These are phyloP conservation scores for Erythrolamprus reginae DNA, from an alignment of 2,113 vertebrate genomes.

Conservation along the genomic window DNA sequence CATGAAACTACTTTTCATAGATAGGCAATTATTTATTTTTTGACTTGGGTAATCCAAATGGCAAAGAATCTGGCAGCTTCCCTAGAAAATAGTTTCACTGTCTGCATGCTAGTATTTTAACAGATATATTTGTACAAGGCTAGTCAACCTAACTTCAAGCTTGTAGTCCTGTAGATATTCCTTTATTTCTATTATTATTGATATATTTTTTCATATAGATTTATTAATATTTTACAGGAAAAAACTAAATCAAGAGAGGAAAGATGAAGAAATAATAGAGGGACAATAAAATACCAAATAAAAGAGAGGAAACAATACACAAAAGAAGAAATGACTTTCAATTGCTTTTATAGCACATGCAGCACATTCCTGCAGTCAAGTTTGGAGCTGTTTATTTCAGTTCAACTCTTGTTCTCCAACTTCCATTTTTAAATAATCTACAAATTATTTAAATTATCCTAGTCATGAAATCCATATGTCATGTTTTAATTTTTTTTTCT, in stretches of 20 bases:
- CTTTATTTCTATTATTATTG: constrained; percentile 10
- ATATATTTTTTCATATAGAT: background rate
- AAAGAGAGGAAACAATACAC: background rate
- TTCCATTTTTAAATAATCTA: background rate
- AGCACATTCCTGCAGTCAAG: too few relatives aligned
- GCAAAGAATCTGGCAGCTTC: background rate
- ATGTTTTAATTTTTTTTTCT: background rate
- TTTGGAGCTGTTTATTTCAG: too few relatives aligned
- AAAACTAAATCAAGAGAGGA: background rate
- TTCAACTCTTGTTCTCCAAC: background rate
- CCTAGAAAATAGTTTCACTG: background rate
- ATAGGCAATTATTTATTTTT: too few relatives aligned
- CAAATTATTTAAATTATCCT: background rate
- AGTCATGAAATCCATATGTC: background rate
- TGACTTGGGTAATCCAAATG: background rate
- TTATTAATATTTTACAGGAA: background rate
- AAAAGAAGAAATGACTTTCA: background rate
- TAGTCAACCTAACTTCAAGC: background rate
- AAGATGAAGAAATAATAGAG: background rate
- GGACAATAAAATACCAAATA: background rate
- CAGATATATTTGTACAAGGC: background rate
- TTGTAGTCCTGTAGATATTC: constrained; percentile 19
- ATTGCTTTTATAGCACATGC: background rate
- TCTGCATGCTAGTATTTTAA: background rate
- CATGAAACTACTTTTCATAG: background rate